Percentiles rank a stretch among this genome's conserved stretches.
Conservation (phyloP, 2,113 vertebrate genomes). For the Saccopteryx leptura region DNA sequence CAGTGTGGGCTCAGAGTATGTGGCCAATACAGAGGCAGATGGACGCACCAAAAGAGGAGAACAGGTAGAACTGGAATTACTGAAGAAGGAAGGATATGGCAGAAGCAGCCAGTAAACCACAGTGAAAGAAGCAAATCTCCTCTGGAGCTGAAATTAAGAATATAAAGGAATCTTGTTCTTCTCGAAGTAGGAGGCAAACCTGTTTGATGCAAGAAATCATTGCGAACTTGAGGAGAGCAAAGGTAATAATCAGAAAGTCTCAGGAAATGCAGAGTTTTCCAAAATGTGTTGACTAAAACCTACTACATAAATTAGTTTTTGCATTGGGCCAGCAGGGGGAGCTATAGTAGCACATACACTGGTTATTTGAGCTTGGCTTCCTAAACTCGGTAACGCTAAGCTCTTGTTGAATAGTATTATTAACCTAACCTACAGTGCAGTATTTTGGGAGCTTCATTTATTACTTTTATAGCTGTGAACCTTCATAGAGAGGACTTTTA, state of each 20-base stretch:
- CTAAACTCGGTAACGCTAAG: not conserved
- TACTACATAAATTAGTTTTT: not conserved
- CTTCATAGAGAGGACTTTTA: slow-evolving; percentile 77
- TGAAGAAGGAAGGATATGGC: not conserved
- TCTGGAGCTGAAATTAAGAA: not conserved
- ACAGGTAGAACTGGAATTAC: not conserved
- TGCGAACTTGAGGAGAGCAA: not conserved
- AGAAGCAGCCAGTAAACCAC: not conserved
- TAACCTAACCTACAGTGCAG: not conserved
- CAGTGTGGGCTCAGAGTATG: not conserved
- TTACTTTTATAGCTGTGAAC: slow-evolving; percentile 73
- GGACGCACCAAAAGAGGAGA: not conserved
- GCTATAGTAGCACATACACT: slow-evolving; percentile 70
- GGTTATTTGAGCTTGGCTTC: fast-evolving
- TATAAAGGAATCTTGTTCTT: not conserved
- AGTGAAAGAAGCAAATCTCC: not conserved
- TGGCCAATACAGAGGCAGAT: not conserved
- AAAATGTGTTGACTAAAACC: not conserved
- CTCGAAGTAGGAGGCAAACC: not conserved
- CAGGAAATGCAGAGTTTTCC: not conserved
- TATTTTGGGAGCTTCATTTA: slow-evolving; percentile 69
- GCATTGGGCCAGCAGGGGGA: slow-evolving; percentile 84
- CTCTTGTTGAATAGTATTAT: not conserved
- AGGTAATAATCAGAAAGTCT: not conserved
- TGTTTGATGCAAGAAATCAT: not conserved